Base-by-base conservation (phyloP, 2,888 invertebrate species). In the Ommatoiulus sabulosus region DNA sequence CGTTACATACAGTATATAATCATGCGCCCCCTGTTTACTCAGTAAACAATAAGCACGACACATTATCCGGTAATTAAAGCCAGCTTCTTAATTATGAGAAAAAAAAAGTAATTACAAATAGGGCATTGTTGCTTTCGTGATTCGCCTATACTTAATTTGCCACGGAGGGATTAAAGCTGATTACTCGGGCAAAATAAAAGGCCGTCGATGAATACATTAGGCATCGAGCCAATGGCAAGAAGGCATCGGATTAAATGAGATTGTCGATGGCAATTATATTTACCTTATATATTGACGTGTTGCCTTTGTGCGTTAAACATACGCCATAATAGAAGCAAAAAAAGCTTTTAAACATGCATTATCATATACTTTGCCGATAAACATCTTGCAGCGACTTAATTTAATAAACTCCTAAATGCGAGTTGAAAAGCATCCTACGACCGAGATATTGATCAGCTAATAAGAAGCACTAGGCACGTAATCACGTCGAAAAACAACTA, bases 251-350 rank as follows among this genome's bases (percentile, higher is more conserved):
- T 72, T 72, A 72, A 72, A 72, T 72, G 72, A 72, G 72, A 72
- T 72, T 72, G 72, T 72, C 72, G 72, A 72, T 72, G 20, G 72
- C 72, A 72, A 72, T 72, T 72, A 72, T 72, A 72, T 72, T 72
- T 72, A 72, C 72, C 72, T 72, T 72, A 72, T 52, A 52, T 52
- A 52, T 72, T 57, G n/a, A 24, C 72, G 24, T 72, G 72, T 72
- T 72, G 72, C 72, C 72, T 72, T 72, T 72, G 72, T 72, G 72
- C 72, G 72, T 24, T 72, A 72, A 72, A 72, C 72, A 72, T 72
- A 63, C 57, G 57, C n/a, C n/a, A 72, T 72, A 72, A 72, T 72
- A 72, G 20, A 72, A 24, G 72, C 20, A n/a, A 72, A 24, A 72
- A 24, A 72, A 72, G 72, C 72, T 72, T 72, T 72, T 72, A 72